A percentile compares a stretch with the other conserved stretches of the same genome.
phyloP scores from a whole-genome alignment of 2,113 vertebrate genomes.

The Embiotoca jacksoni region DNA sequence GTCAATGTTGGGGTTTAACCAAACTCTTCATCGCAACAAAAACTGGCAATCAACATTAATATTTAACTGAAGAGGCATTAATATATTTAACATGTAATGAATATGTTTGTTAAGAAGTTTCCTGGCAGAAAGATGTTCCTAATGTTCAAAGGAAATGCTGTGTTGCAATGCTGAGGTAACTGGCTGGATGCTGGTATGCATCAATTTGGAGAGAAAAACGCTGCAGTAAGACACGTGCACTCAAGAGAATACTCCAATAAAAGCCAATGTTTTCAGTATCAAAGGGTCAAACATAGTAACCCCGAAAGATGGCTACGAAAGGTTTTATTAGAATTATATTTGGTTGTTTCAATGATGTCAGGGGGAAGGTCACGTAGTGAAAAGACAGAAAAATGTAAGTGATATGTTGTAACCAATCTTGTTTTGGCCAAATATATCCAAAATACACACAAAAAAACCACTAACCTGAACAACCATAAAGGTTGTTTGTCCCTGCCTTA shows the following conservation, averaged over 20 bases:
- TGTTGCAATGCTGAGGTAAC: slow-evolving; percentile 23
- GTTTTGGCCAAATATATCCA: no score
- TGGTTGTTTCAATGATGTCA: no score
- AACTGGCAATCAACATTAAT: background rate
- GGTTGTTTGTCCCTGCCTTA: no score
- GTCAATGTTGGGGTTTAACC: background rate
- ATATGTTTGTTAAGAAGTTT: slow-evolving; percentile 29
- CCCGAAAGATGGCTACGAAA: no score
- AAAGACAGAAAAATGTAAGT: no score
- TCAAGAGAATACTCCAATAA: background rate
- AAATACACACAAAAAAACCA: no score
- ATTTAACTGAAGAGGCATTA: slow-evolving; percentile 1
- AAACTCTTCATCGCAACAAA: background rate
- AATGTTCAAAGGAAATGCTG: background rate
- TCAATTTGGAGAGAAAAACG: background rate
- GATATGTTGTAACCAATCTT: no score
- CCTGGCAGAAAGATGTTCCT: slow-evolving; percentile 6
- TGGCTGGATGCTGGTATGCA: slow-evolving; percentile 17
- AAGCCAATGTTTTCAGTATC: background rate
- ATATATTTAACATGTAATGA: slow-evolving; percentile 16
- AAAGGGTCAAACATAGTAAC: background rate
- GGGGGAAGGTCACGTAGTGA: no score
- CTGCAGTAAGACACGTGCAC: background rate
- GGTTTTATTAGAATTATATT: no score
- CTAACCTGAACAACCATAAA: no score